phyloP scores from a whole-genome alignment of 2,113 vertebrate genomes.

The Nyctibius bracteatus region DNA sequence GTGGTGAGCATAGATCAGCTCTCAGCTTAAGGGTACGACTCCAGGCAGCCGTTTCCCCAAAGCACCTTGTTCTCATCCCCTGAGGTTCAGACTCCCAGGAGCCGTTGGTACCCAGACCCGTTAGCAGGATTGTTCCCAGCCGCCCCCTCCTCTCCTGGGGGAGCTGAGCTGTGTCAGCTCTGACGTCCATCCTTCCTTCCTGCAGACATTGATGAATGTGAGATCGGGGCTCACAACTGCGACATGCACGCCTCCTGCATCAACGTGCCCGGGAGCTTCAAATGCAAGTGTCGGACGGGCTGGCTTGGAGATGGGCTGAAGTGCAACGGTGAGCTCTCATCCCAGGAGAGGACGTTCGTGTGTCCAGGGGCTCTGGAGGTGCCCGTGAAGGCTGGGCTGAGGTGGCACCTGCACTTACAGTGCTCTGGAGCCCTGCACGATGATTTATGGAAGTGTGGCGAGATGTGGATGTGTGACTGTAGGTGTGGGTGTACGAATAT shows the following conservation, averaged over 20 bases:
- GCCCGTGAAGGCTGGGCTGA: background rate
- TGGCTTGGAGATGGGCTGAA: constrained; percentile 89
- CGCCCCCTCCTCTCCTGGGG: background rate
- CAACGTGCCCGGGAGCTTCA: constrained; percentile 91
- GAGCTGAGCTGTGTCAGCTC: background rate
- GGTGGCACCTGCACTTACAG: background rate
- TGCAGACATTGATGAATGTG: constrained; percentile 91
- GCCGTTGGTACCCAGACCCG: fast-evolving
- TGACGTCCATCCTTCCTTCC: background rate
- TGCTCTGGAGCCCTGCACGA: background rate
- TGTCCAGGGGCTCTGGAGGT: background rate
- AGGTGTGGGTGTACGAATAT: fast-evolving
- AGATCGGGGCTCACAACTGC: constrained; percentile 88
- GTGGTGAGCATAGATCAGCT: background rate
- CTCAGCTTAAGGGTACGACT: background rate
- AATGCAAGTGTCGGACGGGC: constrained; percentile 89
- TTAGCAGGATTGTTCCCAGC: background rate
- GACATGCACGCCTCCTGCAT: constrained; percentile 88
- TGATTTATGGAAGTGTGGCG: background rate
- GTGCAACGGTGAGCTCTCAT: constrained; percentile 83
- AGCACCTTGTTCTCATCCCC: background rate
- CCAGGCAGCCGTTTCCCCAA: background rate
- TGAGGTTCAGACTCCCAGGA: background rate
- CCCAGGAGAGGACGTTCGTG: background rate
- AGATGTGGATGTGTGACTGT: background rate